A percentile compares a stretch with the other conserved stretches of the same genome.
These are phyloP conservation scores for Melitaea athalia DNA, from an alignment of 2,888 invertebrate genomes.

Conservation along the genomic window DNA sequence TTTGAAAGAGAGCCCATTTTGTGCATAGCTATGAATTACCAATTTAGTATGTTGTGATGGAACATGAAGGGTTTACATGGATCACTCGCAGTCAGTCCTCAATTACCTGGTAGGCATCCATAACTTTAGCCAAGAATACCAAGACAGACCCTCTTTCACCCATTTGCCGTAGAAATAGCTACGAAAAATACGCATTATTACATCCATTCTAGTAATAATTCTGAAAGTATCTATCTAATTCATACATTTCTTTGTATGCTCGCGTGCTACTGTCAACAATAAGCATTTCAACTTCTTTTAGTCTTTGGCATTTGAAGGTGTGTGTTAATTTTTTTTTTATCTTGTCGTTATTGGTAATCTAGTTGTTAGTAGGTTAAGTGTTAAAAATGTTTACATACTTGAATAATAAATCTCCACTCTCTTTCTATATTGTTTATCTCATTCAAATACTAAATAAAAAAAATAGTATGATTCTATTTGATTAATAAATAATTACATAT, in stretches of 20 bases:
- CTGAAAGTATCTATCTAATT: not conserved
- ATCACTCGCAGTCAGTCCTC: conserved; percentile 29
- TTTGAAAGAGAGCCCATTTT: conserved; percentile 68
- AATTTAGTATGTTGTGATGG: conserved; percentile 26
- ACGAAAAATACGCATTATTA: conserved; percentile 53
- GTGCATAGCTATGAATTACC: conserved; percentile 40
- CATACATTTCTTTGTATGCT: not conserved
- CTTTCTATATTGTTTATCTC: too few relatives aligned
- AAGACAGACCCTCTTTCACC: conserved; percentile 79
- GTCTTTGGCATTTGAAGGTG: too few relatives aligned
- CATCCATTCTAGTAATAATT: not conserved
- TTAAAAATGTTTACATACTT: too few relatives aligned
- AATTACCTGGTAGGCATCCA: conserved; percentile 72
- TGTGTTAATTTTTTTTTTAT: too few relatives aligned
- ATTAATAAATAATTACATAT: too few relatives aligned
- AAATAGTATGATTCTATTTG: too few relatives aligned
- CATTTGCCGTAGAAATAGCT: conserved; percentile 76
- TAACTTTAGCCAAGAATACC: conserved; percentile 73
- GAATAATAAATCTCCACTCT: too few relatives aligned
- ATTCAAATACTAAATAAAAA: too few relatives aligned
- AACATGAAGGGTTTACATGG: conserved; percentile 19
- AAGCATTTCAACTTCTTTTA: too few relatives aligned
- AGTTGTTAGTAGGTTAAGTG: too few relatives aligned
- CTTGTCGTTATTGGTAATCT: too few relatives aligned
- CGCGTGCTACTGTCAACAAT: too few relatives aligned